Evolutionary conservation across 2,888 invertebrate genomes (phyloP).

Genomic region (Tenthredo notha): DNA sequence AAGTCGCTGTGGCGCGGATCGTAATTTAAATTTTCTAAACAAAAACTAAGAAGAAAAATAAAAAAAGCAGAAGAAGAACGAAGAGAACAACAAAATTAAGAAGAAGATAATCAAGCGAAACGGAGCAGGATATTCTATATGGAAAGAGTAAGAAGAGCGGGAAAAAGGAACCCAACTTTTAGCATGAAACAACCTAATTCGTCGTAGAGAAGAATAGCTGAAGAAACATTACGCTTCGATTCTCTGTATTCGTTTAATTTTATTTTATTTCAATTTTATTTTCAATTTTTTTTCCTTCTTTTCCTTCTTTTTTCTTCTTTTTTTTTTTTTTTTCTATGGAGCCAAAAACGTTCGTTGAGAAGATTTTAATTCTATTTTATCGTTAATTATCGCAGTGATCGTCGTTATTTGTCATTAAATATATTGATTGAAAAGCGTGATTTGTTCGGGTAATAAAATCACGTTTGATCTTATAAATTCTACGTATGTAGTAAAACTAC

Average conservation of each 20-base stretch:
- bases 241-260: not conserved
- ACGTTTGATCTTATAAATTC: not conserved
- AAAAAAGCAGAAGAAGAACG: not conserved
- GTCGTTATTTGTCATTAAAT: not conserved
- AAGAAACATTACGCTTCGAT: not conserved
- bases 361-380: not conserved
- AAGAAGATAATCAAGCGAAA: not conserved
- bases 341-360: not conserved
- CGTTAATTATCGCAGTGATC: not conserved
- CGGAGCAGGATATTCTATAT: not conserved
- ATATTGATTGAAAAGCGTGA: not conserved
- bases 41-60: not conserved
- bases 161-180: not conserved
- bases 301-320: no score
- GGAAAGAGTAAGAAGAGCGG: not conserved
- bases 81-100: not conserved
- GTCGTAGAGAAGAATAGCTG: not conserved
- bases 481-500: not conserved
- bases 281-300: not conserved
- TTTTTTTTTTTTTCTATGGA: not conserved
- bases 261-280: not conserved
- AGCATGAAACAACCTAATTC: slow-evolving; percentile 12
- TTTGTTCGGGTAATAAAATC: not conserved
- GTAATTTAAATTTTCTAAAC: slow-evolving; percentile 18
- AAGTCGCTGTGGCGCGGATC: not conserved